Evolutionary conservation across 1,140 invertebrate genomes (phyloP), one percentile per base, ranked within the genome.

Genomic region (Piezodorus guildinii): DNA sequence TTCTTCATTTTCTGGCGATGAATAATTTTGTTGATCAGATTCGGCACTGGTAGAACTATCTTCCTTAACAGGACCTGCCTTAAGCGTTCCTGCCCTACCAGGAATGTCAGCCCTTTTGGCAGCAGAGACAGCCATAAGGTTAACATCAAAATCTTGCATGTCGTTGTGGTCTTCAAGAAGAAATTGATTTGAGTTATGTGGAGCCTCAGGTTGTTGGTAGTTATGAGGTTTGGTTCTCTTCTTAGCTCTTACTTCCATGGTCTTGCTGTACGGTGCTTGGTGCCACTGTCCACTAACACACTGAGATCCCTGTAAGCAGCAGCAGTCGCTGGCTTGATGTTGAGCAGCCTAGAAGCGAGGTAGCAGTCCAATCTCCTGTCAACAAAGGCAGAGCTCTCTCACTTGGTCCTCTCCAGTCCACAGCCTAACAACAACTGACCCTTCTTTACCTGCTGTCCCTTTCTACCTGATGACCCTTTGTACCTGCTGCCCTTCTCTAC

Each of bases 171-270:
- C 92, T 71, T 93, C 90, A 83, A 96, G 94, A 43, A 96, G 77
- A 76, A 95, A 96, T 71, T 93, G 89, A 62, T 92, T 96, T 15
- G 91, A 94, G 74, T 96, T 96, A 71, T 93, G 91, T 0, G 91
- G 92, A 0, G 92, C 93, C 64, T 79, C 72, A 5, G 71, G 76
- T 68, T 74, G 79, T 64, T 70, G 63, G 44, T 64, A 62, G 5
- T 44, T 46, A 17, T 62, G 46, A 45, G 58, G 65, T 39, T 46
- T 62, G 21, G 60, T 60, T 63, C 63, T 15, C 71, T 67, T 66
- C 72, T 73, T 43, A 74, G 69, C 65, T 74, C 74, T 73, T 72
- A 73, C 39, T 68, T 70, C 1, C 27, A 34, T 27, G 2, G 72
- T 71, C 62, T 74, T 75, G 63, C 74, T 75, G 62, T 72, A 73